Evolutionary conservation across 2,888 invertebrate genomes (phyloP).

Genomic region (Taenaris catops): DNA sequence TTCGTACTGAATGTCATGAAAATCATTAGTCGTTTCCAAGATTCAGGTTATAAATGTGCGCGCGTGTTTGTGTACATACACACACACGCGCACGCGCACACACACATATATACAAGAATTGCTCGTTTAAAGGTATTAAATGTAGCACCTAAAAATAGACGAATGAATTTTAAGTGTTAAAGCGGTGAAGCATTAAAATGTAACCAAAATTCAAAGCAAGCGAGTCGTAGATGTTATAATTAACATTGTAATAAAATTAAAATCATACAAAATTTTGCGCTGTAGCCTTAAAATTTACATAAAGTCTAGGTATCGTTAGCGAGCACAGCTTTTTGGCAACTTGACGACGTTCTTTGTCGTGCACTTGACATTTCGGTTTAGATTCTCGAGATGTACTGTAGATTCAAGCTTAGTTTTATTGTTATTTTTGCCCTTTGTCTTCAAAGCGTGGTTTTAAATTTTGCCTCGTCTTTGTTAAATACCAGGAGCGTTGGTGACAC

Average conservation of each 20-base stretch:
- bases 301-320: conserved; percentile 18
- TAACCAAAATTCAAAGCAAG: conserved; percentile 8
- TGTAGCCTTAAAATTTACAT: conserved; percentile 8
- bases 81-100: too few species aligned
- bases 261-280: conserved; percentile 3
- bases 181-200: conserved; percentile 4
- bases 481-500: conserved; percentile 4
- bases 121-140: too few species aligned
- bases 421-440: conserved; percentile 18
- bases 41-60: too few species aligned
- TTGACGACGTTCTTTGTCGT: conserved; percentile 19
- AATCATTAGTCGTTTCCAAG: too few species aligned
- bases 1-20: too few species aligned
- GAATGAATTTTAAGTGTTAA: too few species aligned
- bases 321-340: conserved; percentile 20
- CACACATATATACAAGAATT: too few species aligned
- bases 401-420: conserved; percentile 16
- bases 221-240: conserved; percentile 10
- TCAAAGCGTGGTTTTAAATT: conserved; percentile 12
- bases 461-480: conserved; percentile 8
- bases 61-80: too few species aligned
- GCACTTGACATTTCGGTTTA: conserved; percentile 22
- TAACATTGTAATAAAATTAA: conserved; percentile 11
- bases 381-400: conserved; percentile 18
- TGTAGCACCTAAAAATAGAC: too few species aligned